Percentiles rank a stretch among this genome's conserved stretches.
Evolutionary conservation across 2,113 vertebrate genomes (phyloP).

Genomic region (Microcebus tavaratra): DNA sequence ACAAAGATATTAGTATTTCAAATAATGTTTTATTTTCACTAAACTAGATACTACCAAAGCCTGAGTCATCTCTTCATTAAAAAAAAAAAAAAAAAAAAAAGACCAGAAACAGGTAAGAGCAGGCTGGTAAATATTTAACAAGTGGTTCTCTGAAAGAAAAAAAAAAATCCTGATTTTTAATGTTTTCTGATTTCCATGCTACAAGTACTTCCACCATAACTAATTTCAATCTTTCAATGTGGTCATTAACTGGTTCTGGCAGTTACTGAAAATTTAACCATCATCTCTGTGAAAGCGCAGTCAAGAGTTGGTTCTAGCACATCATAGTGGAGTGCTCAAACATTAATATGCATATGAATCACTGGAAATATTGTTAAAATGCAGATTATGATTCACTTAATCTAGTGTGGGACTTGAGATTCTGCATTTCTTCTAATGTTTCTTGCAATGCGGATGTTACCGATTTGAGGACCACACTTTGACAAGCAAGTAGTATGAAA

Average conservation of each 20-base stretch:
- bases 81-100: neutral
- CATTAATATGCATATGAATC: neutral
- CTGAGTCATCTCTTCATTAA: neutral
- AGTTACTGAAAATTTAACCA: neutral
- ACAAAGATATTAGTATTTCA: neutral
- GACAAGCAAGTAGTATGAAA: neutral
- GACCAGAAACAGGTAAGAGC: neutral
- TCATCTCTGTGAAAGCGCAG: neutral
- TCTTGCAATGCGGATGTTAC: neutral
- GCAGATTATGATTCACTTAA: neutral
- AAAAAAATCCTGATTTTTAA: neutral
- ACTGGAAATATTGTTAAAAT: neutral
- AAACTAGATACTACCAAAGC: neutral
- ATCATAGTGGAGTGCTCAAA: neutral
- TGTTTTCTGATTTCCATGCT: neutral
- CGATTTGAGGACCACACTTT: neutral
- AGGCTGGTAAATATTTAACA: neutral
- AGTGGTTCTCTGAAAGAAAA: neutral
- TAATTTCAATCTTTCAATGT: neutral
- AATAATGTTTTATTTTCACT: neutral
- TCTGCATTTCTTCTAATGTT: neutral
- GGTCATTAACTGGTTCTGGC: neutral
- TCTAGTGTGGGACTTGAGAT: neutral
- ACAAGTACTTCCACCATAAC: neutral
- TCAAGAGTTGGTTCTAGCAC: neutral